These are phyloP conservation scores for Solenodon paradoxus DNA, from an alignment of 2,113 vertebrate species.

Conservation along the genomic window DNA sequence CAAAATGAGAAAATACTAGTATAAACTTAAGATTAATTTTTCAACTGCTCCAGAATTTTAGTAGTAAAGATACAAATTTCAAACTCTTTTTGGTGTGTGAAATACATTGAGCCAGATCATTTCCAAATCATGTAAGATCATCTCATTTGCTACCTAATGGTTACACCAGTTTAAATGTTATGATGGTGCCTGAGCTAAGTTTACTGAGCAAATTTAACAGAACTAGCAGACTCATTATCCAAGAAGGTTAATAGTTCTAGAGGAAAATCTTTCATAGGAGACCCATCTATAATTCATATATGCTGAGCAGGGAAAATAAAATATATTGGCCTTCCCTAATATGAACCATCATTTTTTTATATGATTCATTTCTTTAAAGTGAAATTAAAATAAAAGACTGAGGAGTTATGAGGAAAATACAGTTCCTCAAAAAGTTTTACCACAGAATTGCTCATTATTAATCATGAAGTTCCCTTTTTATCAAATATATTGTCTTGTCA, in stretches of 20 bases:
- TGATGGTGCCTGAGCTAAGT: not conserved
- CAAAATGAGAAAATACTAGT: not conserved
- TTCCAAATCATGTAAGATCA: constrained; percentile 42
- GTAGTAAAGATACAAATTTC: constrained; percentile 47
- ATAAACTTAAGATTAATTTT: not conserved
- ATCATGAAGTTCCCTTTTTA: not conserved
- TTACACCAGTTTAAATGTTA: constrained; percentile 42
- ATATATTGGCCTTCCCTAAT: not conserved
- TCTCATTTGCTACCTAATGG: constrained; percentile 22
- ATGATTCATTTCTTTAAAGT: not conserved
- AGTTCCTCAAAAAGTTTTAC: not conserved
- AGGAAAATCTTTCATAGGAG: not conserved
- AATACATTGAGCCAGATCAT: not conserved
- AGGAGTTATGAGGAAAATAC: not conserved
- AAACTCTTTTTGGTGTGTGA: constrained; percentile 10
- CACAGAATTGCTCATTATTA: not conserved
- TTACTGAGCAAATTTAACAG: constrained; percentile 46
- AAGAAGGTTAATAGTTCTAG: not conserved
- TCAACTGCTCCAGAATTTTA: not conserved
- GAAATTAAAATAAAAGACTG: not conserved
- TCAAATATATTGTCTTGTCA: not conserved
- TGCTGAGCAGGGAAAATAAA: not conserved
- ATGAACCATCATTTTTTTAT: not conserved
- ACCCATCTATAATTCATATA: not conserved
- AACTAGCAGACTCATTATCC: constrained; percentile 14